Evolutionary conservation across 2,113 vertebrate genomes (phyloP), one percentile per base, ranked within the genome.

Genomic region (Istiophorus platypterus): DNA sequence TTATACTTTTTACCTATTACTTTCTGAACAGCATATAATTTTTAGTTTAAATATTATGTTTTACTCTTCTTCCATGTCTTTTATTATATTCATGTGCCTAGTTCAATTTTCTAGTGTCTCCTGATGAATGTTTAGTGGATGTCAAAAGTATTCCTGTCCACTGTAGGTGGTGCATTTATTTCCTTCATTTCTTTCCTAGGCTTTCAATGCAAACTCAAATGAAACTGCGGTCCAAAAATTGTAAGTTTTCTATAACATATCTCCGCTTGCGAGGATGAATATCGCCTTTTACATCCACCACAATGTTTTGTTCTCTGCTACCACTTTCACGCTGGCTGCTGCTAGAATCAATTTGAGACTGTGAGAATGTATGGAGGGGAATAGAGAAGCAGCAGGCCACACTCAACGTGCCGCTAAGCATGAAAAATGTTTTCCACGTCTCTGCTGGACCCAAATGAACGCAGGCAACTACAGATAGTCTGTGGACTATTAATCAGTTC

Each of bases 401-500:
- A 85, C 66, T 91, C 78, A 85, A 66, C 34, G 64, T 83, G 86
- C 86, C 83, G 78, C 88, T 84, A 82, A 90, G 88, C 90, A 88
- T 92, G 82, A 90, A 88, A 89, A 89, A 88, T 91, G 82, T 91
- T 88, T 84, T 88, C 81, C 79, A 72, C 59, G 64, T 76, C 78
- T 81, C 70, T 58, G 20, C 67, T 76, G 57, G 86, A 91, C 74
- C 79, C 85, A 41, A 85, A 45, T 66, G 67, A 81, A 85, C 69
- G 49, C 80, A 62, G 87, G 78, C 73, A 39, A 74, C 76, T 82
- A 54, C 78, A 87, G 86, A 88, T 76, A 88, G 77, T 82, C 74
- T 66, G n/a, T 76, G 80, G 76, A 88, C 85, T 87, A 91, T 89
- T 91, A 87, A 90, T 90, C 90, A 84, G 80, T 80, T 90, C 78